These are phyloP conservation scores for Neomorphus geoffroyi DNA, from an alignment of 2,797 vertebrate species.

Conservation along the genomic window DNA sequence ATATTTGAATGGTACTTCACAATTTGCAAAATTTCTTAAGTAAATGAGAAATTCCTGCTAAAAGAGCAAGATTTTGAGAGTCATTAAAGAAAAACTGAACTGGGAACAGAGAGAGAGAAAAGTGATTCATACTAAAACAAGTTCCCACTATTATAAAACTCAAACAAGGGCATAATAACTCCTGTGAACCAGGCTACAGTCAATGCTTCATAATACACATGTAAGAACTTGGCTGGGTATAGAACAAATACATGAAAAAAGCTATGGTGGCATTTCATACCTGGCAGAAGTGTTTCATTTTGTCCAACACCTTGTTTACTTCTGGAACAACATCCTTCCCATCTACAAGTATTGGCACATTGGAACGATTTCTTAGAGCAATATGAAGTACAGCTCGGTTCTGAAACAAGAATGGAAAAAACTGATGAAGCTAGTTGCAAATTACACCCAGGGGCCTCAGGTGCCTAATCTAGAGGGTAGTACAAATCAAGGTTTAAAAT, in stretches of 20 bases:
- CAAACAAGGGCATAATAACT: not conserved
- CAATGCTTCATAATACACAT: not conserved
- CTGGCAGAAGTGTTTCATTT: constrained; percentile 96
- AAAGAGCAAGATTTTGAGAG: not conserved
- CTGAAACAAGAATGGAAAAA: constrained; percentile 64
- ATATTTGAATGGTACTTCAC: not conserved
- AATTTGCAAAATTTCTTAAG: not conserved
- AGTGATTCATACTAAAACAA: not conserved
- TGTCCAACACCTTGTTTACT: constrained; percentile 92
- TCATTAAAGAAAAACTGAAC: not conserved
- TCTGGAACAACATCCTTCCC: constrained; percentile 95
- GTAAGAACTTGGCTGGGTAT: not conserved
- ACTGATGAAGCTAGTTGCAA: not conserved
- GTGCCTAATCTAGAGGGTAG: not conserved
- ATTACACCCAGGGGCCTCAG: not conserved
- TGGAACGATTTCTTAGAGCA: constrained; percentile 93
- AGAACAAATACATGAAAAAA: not conserved
- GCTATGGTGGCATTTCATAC: constrained; percentile 61
- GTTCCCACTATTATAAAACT: not conserved
- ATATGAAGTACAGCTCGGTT: constrained; percentile 94
- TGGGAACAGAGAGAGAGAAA: not conserved
- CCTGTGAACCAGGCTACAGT: not conserved
- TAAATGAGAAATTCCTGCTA: not conserved
- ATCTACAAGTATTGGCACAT: constrained; percentile 84
- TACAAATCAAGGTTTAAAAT: not conserved